A percentile compares a stretch with the other conserved stretches of the same genome.
phyloP scores from a whole-genome alignment of 2,113 vertebrate genomes.

The Taurulus bubalis region DNA sequence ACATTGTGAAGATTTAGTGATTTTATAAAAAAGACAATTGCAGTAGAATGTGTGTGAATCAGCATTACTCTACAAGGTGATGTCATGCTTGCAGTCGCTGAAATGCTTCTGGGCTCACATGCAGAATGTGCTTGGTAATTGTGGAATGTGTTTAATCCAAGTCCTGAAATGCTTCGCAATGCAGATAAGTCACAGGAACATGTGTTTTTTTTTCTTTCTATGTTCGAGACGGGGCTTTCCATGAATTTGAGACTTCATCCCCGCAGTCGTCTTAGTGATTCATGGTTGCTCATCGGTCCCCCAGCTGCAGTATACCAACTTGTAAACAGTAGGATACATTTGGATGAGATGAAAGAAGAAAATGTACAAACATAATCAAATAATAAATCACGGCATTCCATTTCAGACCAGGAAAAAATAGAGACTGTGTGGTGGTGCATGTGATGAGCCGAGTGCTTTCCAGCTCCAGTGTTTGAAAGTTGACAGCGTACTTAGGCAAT shows the following conservation, averaged over 20 bases:
- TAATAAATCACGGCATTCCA: background rate
- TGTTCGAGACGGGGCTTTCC: slow-evolving; percentile 1
- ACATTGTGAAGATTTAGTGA: slow-evolving; percentile 80
- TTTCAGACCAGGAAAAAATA: slow-evolving; percentile 8
- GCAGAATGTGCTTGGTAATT: slow-evolving; percentile 53
- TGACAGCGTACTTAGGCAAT: slow-evolving; percentile 43
- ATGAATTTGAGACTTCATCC: slow-evolving; percentile 31
- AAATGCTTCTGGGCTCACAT: slow-evolving; percentile 32
- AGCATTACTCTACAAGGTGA: slow-evolving; percentile 83
- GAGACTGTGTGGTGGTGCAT: slow-evolving; percentile 6
- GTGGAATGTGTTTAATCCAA: slow-evolving; percentile 39
- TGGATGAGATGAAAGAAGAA: slow-evolving; percentile 19
- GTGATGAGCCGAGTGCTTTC: slow-evolving; percentile 3
- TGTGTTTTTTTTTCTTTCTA: background rate
- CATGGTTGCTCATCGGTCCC: slow-evolving; percentile 27
- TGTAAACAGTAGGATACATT: background rate
- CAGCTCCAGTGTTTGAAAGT: slow-evolving; percentile 7
- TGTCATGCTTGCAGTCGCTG: slow-evolving; percentile 74
- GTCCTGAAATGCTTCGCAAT: slow-evolving; percentile 46
- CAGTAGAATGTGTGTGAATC: slow-evolving; percentile 83
- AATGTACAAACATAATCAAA: slow-evolving; percentile 1
- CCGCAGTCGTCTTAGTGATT: slow-evolving; percentile 29
- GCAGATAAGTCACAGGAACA: slow-evolving; percentile 7
- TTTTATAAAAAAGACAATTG: slow-evolving; percentile 77
- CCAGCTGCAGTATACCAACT: slow-evolving; percentile 5